Evolutionary conservation across 2,797 vertebrate genomes (phyloP).

Genomic region (Danio albolineatus): DNA sequence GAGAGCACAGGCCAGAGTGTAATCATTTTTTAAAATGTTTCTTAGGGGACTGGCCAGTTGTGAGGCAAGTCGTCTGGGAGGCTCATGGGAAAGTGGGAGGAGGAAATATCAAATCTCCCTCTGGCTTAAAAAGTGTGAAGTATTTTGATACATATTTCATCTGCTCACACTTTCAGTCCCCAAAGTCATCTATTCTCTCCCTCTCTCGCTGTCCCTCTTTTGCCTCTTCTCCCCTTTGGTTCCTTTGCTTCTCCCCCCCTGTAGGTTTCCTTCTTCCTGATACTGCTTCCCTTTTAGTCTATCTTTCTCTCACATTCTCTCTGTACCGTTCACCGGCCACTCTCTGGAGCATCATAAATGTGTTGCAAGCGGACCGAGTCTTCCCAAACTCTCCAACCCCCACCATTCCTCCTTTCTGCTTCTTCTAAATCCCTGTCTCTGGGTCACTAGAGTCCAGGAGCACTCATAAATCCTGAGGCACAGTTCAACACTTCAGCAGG

Average conservation of each 20-base stretch:
- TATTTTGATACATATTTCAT: constrained; percentile 64
- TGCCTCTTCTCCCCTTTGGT: constrained; percentile 1
- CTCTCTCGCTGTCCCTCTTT: constrained; percentile 28
- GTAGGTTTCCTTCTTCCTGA: constrained; percentile 25
- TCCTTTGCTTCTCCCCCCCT: constrained; percentile 30
- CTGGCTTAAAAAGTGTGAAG: constrained; percentile 54
- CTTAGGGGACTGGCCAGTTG: constrained; percentile 37
- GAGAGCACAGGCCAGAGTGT: constrained; percentile 38
- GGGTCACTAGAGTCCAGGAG: constrained; percentile 43
- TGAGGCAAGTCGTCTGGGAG: constrained; percentile 46
- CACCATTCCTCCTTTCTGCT: constrained; percentile 14
- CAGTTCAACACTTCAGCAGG: constrained; percentile 60
- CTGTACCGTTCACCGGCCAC: constrained; percentile 31
- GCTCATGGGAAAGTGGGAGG: constrained; percentile 47
- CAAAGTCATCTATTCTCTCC: constrained; percentile 56
- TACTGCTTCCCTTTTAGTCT: constrained; percentile 29
- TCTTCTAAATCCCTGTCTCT: constrained; percentile 47
- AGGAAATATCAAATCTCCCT: constrained; percentile 62
- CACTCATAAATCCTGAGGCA: constrained; percentile 66
- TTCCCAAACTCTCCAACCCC: constrained; percentile 26
- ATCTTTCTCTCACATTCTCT: constrained; percentile 16
- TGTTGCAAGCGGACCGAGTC: constrained; percentile 57
- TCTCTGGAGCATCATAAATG: constrained; percentile 62
- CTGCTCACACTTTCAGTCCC: constrained; percentile 52
- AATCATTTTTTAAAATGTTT: constrained; percentile 49